Percentiles rank a stretch among this genome's conserved stretches.
phyloP scores from a whole-genome alignment of 2,888 invertebrate species.

The Brachylomia viminalis region DNA sequence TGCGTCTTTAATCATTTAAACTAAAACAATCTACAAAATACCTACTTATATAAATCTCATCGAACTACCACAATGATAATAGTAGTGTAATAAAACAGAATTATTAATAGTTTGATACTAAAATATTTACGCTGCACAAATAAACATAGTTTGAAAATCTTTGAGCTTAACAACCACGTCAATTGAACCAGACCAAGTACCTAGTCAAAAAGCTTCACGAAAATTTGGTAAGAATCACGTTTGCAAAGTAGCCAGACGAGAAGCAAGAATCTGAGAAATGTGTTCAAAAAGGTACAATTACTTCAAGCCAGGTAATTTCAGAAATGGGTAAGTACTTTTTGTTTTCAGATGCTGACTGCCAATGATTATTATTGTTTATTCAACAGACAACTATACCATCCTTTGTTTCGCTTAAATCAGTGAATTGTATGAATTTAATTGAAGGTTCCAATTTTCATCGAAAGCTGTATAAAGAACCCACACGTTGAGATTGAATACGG shows the following conservation, averaged over 20 bases:
- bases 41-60: background rate
- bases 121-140: background rate
- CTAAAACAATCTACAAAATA: no score
- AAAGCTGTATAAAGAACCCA: constrained; percentile 29
- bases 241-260: constrained; percentile 11
- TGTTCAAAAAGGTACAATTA: constrained; percentile 15
- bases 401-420: constrained; percentile 30
- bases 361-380: constrained; percentile 14
- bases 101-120: background rate
- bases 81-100: background rate
- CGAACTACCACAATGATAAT: no score
- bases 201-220: background rate
- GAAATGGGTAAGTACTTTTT: constrained; percentile 4
- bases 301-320: constrained; percentile 2
- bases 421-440: constrained; percentile 43
- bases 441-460: constrained; percentile 25
- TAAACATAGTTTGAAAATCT: background rate
- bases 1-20: background rate
- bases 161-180: background rate
- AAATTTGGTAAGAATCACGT: constrained; percentile 6
- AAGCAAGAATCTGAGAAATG: background rate
- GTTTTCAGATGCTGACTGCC: background rate
- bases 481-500: constrained; percentile 24
- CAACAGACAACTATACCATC: constrained; percentile 6
- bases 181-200: background rate